These are phyloP conservation scores for Epirrhoe tristata DNA, from an alignment of 2,888 invertebrate genomes.

Conservation along the genomic window DNA sequence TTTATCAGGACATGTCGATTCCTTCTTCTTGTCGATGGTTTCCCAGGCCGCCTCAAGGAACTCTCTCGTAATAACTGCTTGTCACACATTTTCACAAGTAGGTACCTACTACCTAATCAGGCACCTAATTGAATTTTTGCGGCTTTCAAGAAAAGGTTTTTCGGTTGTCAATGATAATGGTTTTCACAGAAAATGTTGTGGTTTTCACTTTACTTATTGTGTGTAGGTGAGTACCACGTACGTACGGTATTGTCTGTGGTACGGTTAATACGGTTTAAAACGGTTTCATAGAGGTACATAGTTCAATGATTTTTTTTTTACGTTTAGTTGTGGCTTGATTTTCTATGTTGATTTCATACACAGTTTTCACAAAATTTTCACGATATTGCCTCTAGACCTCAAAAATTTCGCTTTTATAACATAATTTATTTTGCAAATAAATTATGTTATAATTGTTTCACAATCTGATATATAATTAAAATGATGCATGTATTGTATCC, in stretches of 20 bases:
- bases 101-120: neutral
- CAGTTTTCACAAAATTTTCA: slow-evolving; percentile 1
- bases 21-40: slow-evolving; percentile 50
- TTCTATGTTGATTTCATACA: neutral
- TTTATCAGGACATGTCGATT: slow-evolving; percentile 69
- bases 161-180: neutral
- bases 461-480: slow-evolving; percentile 14
- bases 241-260: too few species aligned
- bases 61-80: slow-evolving; percentile 63
- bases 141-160: neutral
- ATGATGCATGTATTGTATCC: slow-evolving; percentile 19
- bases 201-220: too few species aligned
- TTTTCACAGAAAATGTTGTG: too few species aligned
- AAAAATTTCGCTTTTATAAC: neutral
- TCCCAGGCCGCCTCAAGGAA: slow-evolving; percentile 62
- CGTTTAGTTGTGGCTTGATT: too few species aligned
- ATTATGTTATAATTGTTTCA: slow-evolving; percentile 1
- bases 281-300: too few species aligned
- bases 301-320: too few species aligned
- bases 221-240: too few species aligned
- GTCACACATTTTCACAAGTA: slow-evolving; percentile 48
- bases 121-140: neutral
- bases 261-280: too few species aligned
- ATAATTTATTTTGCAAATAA: neutral
- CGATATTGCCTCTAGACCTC: too few species aligned